Base-by-base conservation (phyloP, 2,888 invertebrate genomes). In the Agonopterix arenella region DNA sequence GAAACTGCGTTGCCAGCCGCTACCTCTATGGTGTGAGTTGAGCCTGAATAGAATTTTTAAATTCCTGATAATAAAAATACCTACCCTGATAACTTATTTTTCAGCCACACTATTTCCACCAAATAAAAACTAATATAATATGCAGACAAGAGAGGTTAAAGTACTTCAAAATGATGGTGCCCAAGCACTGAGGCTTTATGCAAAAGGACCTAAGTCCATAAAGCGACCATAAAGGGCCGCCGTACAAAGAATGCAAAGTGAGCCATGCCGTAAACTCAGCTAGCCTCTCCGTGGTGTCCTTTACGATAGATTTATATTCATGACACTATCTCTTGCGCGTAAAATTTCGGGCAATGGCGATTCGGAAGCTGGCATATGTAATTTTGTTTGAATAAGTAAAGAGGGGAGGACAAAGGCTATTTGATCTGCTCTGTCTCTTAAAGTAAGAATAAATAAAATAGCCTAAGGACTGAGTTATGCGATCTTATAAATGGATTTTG, bases 331-430 rank as follows among this genome's bases (percentile, higher is more conserved):
- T 86, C 76, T 65, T 73, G 73, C 82, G 83, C 88, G 88, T 86
- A 86, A 86, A 88, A 88, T 88, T 89, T 88, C 86, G 88, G 85
- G 79, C 84, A 78, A 82, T 82, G 84, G 86, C 84, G 81, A 88
- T 85, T 82, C 84, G 75, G 81, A 80, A 82, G 80, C 82, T 77
- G 80, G 88, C 88, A 88, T 88, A 89, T 85, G 88, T 89, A 89
- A 89, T 88, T 88, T 86, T 89, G 86, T 89, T 88, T 89, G 88
- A 86, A 89, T 88, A 89, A 86, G 86, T 85, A 88, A 88, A 81
- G 78, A 82, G 80, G 84, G 80, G 75, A 82, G 81, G 85, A 88
- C 88, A 88, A 89, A 89, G 80, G 82, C 83, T 82, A 85, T 89
- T 89, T 85, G 86, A 86, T 86, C 84, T 86, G 63, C 67, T 76